Conservation (phyloP, 53 echinoderm and acorn worm species). For the Astropecten irregularis region DNA sequence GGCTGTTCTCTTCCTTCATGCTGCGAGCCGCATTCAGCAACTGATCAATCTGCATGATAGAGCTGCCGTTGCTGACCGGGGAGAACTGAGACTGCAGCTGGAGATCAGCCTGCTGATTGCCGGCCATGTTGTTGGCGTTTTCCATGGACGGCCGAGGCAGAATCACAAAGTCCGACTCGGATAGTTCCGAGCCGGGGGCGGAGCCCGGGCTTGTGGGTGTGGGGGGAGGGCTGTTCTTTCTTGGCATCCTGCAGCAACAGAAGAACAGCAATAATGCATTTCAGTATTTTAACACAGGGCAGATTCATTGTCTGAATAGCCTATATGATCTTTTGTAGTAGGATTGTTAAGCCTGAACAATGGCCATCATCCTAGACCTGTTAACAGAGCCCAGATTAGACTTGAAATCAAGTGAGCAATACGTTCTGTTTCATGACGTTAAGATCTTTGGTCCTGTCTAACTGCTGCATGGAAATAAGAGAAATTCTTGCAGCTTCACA, state of each 20-base stretch:
- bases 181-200: neutral
- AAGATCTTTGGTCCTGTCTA: no score
- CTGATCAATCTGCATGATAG: slow-evolving; percentile 55
- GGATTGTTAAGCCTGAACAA: no score
- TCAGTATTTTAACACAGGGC: no score
- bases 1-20: slow-evolving; percentile 56
- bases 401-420: no score
- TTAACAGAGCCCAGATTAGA: no score
- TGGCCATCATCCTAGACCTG: no score
- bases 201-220: slow-evolving; percentile 4
- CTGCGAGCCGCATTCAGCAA: slow-evolving; percentile 23
- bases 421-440: no score
- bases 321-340: no score
- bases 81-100: slow-evolving; percentile 33
- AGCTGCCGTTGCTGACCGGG: slow-evolving; percentile 11
- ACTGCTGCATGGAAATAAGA: no score
- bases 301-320: no score
- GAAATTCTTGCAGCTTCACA: no score
- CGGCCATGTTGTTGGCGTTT: neutral
- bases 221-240: slow-evolving; percentile 26
- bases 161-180: slow-evolving; percentile 56
- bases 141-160: slow-evolving; percentile 45
- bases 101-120: neutral
- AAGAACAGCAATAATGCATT: no score
- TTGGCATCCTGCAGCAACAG: slow-evolving; percentile 31